Evolutionary conservation across 2,113 vertebrate genomes (phyloP).

Genomic region (Caretta caretta): DNA sequence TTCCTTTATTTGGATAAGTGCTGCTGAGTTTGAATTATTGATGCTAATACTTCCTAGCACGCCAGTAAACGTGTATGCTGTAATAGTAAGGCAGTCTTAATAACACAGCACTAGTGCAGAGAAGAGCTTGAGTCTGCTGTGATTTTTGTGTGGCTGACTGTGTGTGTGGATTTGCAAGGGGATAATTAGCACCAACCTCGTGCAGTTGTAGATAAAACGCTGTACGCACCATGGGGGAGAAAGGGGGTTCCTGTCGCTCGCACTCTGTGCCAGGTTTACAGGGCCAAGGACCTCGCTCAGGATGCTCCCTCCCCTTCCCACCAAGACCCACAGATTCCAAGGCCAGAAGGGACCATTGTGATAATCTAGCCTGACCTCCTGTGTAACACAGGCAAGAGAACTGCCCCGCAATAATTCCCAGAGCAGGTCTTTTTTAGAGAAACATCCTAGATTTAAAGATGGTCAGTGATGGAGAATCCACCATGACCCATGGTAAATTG

Average conservation of each 20-base stretch:
- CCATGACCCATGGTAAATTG: no score
- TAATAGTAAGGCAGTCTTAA: background rate
- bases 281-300: background rate
- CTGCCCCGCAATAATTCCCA: no score
- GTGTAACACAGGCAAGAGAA: no score
- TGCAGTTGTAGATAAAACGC: background rate
- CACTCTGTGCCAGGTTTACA: background rate
- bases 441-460: no score
- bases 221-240: rapidly evolving
- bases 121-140: background rate
- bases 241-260: background rate
- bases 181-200: background rate
- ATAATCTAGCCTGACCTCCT: no score
- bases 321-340: background rate
- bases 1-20: background rate
- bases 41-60: background rate
- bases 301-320: background rate
- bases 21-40: background rate
- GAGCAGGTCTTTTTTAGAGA: no score
- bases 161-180: background rate
- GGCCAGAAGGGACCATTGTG: no score
- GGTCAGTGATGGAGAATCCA: no score
- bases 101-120: background rate
- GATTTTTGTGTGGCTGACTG: background rate
- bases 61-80: background rate